Percentiles rank a stretch among this genome's conserved stretches.
These are phyloP conservation scores for Alouatta palliata DNA, from an alignment of 2,113 vertebrate genomes.

Conservation along the genomic window DNA sequence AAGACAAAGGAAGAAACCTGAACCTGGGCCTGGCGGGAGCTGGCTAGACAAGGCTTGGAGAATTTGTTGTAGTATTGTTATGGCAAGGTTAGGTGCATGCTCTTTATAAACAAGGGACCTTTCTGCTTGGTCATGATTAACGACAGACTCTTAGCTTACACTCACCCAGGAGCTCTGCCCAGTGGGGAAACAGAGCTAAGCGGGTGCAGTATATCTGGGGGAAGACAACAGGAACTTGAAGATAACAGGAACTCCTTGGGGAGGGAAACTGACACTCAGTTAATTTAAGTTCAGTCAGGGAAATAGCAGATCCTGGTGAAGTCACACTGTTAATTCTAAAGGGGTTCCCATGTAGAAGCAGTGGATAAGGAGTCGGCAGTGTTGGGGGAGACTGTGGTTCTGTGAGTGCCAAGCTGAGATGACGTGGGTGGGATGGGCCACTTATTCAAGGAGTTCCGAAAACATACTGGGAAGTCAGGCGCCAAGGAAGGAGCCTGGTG, in stretches of 20 bases:
- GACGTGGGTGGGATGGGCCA: no score
- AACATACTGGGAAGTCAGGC: neutral
- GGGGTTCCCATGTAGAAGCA: neutral
- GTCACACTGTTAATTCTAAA: neutral
- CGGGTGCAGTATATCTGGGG: accelerated
- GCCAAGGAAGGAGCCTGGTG: neutral
- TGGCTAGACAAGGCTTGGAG: no score
- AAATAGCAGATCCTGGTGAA: neutral
- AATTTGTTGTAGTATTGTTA: neutral
- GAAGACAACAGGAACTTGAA: neutral
- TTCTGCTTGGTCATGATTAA: neutral
- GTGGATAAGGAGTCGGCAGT: no score
- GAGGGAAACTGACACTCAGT: neutral
- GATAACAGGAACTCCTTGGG: no score
- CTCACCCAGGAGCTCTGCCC: neutral
- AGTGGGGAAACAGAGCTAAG: neutral
- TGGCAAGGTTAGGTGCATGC: neutral
- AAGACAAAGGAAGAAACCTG: neutral
- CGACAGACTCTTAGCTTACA: accelerated
- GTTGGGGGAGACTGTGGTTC: neutral
- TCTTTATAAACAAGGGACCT: neutral
- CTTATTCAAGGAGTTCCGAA: neutral
- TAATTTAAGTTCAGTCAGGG: neutral
- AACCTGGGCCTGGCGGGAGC: neutral
- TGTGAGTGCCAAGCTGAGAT: neutral